Evolutionary conservation across 2,797 vertebrate genomes (phyloP).

Genomic region (Lithobates sylvaticus): DNA sequence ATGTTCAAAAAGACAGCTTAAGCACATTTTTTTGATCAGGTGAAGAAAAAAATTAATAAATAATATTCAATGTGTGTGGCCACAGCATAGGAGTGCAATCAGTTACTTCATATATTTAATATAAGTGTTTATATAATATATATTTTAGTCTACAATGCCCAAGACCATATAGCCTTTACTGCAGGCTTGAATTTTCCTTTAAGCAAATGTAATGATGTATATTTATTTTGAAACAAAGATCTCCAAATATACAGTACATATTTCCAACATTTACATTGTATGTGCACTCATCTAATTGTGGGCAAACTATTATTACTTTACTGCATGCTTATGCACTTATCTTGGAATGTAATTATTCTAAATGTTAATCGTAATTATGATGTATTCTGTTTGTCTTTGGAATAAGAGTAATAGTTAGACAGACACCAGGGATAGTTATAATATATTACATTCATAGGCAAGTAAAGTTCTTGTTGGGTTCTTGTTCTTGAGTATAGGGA

Average conservation of each 20-base stretch:
- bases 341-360: constrained; percentile 30
- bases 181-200: too few relatives aligned
- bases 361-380: constrained; percentile 39
- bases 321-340: constrained; percentile 17
- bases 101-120: too few relatives aligned
- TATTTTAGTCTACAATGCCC: too few relatives aligned
- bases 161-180: too few relatives aligned
- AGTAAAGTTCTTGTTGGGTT: not conserved
- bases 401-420: constrained; percentile 16
- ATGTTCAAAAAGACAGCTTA: too few relatives aligned
- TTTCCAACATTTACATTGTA: not conserved
- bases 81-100: too few relatives aligned
- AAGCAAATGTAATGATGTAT: not conserved
- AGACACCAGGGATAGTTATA: not conserved
- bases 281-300: constrained; percentile 1
- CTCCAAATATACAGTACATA: not conserved
- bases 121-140: too few relatives aligned
- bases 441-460: not conserved
- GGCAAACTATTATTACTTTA: not conserved
- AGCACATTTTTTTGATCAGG: not conserved
- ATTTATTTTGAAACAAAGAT: not conserved
- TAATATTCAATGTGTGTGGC: too few relatives aligned
- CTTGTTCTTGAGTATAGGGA: not conserved
- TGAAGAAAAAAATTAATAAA: too few relatives aligned
- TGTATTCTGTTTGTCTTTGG: constrained; percentile 25